Evolutionary conservation across 2,888 invertebrate species (phyloP), one percentile per base, ranked within the genome.

Genomic region (Andrena marginata): DNA sequence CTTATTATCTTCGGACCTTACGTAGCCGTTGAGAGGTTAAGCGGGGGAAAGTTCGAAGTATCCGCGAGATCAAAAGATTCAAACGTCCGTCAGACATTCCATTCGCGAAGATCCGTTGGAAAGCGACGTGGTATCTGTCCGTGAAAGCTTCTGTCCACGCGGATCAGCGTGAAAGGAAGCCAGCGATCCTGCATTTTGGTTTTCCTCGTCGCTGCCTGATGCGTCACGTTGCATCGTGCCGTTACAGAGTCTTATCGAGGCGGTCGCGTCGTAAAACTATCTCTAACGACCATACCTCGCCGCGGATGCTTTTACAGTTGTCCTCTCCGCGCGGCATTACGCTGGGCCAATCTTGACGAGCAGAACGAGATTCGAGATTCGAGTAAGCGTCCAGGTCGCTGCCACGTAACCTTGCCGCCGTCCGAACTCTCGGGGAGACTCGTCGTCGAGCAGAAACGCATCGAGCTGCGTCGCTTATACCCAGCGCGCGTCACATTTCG

Each of bases 191-290:
- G 42, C 56, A 54, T 76, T 72, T 60, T 54, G 56, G 54, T 78
- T 69, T 78, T 48, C 8, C 29, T 20, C n/a, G 54, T 42, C 20
- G 26, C 20, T n/a, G 8, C 31, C 26, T 35, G 69, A 60, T 42
- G 76, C 67, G n/a, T 33, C 42, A 13, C 63, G 77, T 77, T 48
- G 69, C 78, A 75, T 79, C 80, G 60, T 35, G 77, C 56, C 49
- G 68, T 82, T 73, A 70, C 81, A 69, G 59, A 74, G 65, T 79
- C 73, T 80, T 86, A 87, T 84, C 81, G 26, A 54, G 8, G 59
- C 75, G 73, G 70, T 71, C 74, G 67, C 65, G 75, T 85, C 87
- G 84, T 88, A 87, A 88, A 87, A 82, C 85, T 84, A 82, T 72
- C 69, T 80, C 71, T 70, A 82, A 85, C 84, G 82, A 85, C 80